Conservation (phyloP, 2,113 vertebrate species). For the Myodes glareolus region DNA sequence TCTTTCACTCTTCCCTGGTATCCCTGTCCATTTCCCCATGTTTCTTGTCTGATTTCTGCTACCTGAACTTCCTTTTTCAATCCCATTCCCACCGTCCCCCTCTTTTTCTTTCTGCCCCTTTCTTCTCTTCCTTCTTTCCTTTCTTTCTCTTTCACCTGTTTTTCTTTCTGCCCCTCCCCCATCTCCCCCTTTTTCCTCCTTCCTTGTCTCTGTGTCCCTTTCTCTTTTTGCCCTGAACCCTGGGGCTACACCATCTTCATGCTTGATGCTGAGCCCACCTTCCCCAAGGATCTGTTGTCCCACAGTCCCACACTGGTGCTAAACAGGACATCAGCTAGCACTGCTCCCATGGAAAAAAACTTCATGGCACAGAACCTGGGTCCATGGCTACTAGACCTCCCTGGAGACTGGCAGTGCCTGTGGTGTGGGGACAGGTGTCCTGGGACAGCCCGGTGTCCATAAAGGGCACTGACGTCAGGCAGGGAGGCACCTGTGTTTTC, state of each 20-base stretch:
- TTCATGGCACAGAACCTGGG: not conserved
- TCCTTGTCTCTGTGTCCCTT: not conserved
- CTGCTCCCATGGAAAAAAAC: slow-evolving; percentile 29
- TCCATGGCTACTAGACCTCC: not conserved
- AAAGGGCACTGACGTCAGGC: not conserved
- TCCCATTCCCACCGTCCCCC: not conserved
- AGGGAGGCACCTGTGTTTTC: slow-evolving; percentile 21
- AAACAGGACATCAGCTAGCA: not conserved
- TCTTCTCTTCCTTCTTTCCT: accelerated
- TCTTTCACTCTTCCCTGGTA: not conserved
- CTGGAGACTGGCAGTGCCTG: slow-evolving; percentile 13
- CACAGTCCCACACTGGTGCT: not conserved
- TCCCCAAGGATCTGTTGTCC: not conserved
- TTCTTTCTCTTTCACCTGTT: not conserved
- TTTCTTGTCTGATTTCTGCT: not conserved
- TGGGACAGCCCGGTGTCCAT: not conserved
- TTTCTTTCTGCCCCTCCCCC: not conserved
- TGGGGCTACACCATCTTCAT: not conserved
- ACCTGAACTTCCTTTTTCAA: accelerated
- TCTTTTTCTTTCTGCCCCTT: not conserved
- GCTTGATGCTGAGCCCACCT: not conserved
- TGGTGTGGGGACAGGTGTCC: not conserved
- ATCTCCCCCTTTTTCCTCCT: not conserved
- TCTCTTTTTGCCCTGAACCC: not conserved
- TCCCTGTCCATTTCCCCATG: not conserved